phyloP scores from a whole-genome alignment of 2,888 invertebrate genomes.

The Drosophila flavopinicola region DNA sequence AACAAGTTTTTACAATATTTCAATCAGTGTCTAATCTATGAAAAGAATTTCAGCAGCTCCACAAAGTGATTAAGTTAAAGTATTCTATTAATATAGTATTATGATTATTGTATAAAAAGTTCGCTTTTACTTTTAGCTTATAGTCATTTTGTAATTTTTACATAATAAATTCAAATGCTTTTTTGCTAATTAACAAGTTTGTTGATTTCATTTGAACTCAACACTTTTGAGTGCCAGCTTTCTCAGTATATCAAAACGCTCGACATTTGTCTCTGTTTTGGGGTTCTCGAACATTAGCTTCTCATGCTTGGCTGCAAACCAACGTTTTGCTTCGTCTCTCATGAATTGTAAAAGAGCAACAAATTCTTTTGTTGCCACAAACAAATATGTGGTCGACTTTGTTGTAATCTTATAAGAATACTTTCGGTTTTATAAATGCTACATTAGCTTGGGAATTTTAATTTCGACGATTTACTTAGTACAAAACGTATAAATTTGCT shows the following conservation, averaged over 20 bases:
- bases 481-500: too few relatives aligned
- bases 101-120: not conserved
- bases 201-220: conserved; percentile 40
- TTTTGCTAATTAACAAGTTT: conserved; percentile 69
- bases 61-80: too few relatives aligned
- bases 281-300: conserved; percentile 40
- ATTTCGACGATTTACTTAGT: too few relatives aligned
- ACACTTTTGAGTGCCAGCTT: conserved; percentile 34
- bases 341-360: conserved; percentile 25
- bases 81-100: too few relatives aligned
- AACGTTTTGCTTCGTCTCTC: conserved; percentile 33
- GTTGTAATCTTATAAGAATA: not conserved
- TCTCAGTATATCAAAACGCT: conserved; percentile 30
- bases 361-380: conserved; percentile 38
- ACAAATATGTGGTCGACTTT: not conserved
- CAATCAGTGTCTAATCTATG: too few relatives aligned
- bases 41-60: too few relatives aligned
- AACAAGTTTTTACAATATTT: too few relatives aligned
- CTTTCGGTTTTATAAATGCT: not conserved
- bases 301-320: conserved; percentile 38
- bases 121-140: conserved; percentile 3
- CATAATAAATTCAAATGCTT: conserved; percentile 39
- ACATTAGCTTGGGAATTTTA: not conserved
- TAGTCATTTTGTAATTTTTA: conserved; percentile 4
- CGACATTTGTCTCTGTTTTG: conserved; percentile 29